Evolutionary conservation across 2,113 vertebrate species (phyloP).

Genomic region (Micronisus gabar): DNA sequence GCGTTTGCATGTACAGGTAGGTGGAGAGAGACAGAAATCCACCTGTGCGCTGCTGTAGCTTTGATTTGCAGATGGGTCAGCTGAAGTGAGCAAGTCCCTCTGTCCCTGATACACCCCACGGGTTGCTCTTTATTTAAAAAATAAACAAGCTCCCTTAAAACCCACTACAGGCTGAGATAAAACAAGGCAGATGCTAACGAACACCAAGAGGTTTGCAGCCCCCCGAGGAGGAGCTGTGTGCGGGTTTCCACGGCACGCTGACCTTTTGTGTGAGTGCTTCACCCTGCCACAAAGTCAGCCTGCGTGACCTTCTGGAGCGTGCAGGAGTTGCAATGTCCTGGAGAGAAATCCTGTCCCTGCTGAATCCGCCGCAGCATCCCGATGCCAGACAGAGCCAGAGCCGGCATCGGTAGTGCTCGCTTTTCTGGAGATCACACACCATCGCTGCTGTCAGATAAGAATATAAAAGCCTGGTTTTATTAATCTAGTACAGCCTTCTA

Average conservation of each 20-base stretch:
- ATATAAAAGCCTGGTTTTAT: conserved; percentile 11
- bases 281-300: neutral
- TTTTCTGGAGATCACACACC: neutral
- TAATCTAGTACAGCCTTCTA: conserved; percentile 40
- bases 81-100: neutral
- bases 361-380: accelerated
- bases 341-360: neutral
- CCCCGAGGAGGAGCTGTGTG: neutral
- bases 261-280: conserved; percentile 37
- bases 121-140: neutral
- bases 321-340: conserved; percentile 3
- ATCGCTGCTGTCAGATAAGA: neutral
- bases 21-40: neutral
- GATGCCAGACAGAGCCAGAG: neutral
- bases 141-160: neutral
- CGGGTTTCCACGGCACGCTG: neutral
- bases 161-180: neutral
- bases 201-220: neutral
- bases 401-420: accelerated
- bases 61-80: neutral
- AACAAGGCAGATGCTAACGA: neutral
- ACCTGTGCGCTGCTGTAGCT: neutral
- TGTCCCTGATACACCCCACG: neutral
- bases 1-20: neutral
- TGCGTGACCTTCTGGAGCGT: neutral